Base-by-base conservation (phyloP, 2,888 invertebrate species). In the Cheilosia soror region DNA sequence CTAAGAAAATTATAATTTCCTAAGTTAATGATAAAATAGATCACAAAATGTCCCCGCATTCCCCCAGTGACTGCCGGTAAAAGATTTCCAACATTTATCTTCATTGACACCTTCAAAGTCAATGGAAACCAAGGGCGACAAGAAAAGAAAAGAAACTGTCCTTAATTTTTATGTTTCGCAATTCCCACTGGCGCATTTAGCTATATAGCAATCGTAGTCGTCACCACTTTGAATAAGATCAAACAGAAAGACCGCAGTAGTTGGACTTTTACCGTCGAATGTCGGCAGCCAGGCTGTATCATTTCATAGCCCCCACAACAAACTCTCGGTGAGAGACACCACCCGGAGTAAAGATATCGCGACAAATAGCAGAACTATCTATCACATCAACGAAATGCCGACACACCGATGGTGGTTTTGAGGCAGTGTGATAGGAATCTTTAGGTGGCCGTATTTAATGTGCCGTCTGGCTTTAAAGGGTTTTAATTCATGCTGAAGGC, bases 311-410 rank as follows among this genome's bases (percentile, higher is more conserved):
- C 44, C 15, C 20, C 33, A 20, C 29, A 11, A 51, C 31, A 40
- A 72, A 68, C 66, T 78, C 49, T 79, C 68, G 79, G 58, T 73
- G 51, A 71, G 49, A 80, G 71, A 76, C 80, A 80, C 85, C 80
- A 72, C 85, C 80, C 85, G 71, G 75, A 80, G 80, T 81, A 85
- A 72, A 85, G 85, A 85, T 85, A 85, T 85, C 76, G 80, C 80
- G 80, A 85, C 80, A 85, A 85, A 85, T 85, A 85, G 80, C 80
- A 81, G 66, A 71, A 72, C 76, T 85, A 85, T 85, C 85, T 85
- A 85, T 85, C 80, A 85, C 85, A 84, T 84, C 84, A 76, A 68
- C 58, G 29, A 58, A 81, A 81, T 81, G 80, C 76, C 71, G 77
- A 60, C 82, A 51, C 60, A 47, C 71, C 33, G 47, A 40, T 57